Base-by-base conservation (phyloP, 2,113 vertebrate genomes). In the Sylvicapra grimmia region DNA sequence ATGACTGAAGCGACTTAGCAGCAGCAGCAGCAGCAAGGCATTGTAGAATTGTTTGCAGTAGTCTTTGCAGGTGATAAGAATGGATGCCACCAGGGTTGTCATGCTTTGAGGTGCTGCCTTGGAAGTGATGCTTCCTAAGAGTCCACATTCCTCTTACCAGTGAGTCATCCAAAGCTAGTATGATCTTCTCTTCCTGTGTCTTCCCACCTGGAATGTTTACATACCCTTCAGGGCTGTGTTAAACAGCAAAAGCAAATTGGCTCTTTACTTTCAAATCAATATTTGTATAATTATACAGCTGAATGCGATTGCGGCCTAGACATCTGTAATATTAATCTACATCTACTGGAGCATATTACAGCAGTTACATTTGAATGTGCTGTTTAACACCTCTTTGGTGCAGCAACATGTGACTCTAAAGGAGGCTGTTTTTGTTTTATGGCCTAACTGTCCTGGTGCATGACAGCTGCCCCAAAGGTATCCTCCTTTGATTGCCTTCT, bases 231-330 rank as follows among this genome's bases (percentile, higher is more conserved):
- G 97, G 97, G 94, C 87, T 95, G 84, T 98, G 97, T 98, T 98
- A 97, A 98, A 98, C 56, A 97, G 93, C 93, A 95, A 97, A 98
- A 96, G 96, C 97, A 98, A 98, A 98, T 97, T 98, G 97, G 65
- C 86, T 97, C 88, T 98, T 98, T 97, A 98, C 87, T 98, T 98
- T 97, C 85, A 96, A 97, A 98, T 98, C 98, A 98, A 98, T 98
- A 98, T 97, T 98, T 98, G 94, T 97, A 95, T 98, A 98, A 97
- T 98, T 98, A 97, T 97, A 97, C 96, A 92, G 54, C 97, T 98
- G 97, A 97, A 97, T 95, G 94, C 88, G 65, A 94, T 97, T 97
- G 65, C 51, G 75, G 61, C 49, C 85, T 96, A 96, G 96, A 97
- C 93, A 97, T 96, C 95, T 95, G 16, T 98, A 97, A 96, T 98